phyloP scores from a whole-genome alignment of 2,888 invertebrate species.

The Callosobruchus maculatus region DNA sequence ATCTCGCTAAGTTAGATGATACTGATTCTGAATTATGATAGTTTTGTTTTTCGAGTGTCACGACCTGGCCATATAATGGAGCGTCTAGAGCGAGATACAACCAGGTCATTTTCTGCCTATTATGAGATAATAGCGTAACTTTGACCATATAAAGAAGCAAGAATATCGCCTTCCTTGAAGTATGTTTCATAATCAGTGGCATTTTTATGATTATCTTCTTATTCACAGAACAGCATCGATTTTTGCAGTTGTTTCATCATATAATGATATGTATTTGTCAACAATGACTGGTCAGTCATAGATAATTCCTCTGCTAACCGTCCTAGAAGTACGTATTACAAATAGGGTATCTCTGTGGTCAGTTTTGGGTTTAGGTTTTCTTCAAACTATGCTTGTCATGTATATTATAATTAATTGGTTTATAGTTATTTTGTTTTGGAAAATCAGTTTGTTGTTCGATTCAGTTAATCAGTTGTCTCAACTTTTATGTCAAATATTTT shows the following conservation, averaged over 20 bases:
- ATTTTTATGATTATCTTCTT: not conserved
- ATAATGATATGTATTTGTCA: not conserved
- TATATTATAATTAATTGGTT: too few species aligned
- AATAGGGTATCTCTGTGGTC: too few species aligned
- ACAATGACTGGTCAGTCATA: not conserved
- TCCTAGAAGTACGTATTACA: too few species aligned
- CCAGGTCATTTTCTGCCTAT: not conserved
- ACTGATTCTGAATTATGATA: not conserved
- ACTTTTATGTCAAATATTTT: too few species aligned
- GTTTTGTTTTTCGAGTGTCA: not conserved
- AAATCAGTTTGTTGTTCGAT: slow-evolving; percentile 27
- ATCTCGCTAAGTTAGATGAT: not conserved
- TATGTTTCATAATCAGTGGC: not conserved
- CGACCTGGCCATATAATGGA: not conserved
- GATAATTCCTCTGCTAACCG: too few species aligned
- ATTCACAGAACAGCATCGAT: not conserved
- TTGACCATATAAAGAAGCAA: not conserved
- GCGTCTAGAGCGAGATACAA: not conserved
- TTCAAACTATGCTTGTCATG: too few species aligned
- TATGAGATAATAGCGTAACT: not conserved
- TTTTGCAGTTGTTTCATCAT: not conserved
- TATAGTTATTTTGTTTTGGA: too few species aligned
- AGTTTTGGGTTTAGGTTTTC: too few species aligned
- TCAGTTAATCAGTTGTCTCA: too few species aligned
- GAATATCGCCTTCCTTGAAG: not conserved